Percentiles rank a stretch among this genome's conserved stretches.
These are phyloP conservation scores for Tarsius wallacei DNA, from an alignment of 2,797 vertebrate genomes.

Conservation along the genomic window DNA sequence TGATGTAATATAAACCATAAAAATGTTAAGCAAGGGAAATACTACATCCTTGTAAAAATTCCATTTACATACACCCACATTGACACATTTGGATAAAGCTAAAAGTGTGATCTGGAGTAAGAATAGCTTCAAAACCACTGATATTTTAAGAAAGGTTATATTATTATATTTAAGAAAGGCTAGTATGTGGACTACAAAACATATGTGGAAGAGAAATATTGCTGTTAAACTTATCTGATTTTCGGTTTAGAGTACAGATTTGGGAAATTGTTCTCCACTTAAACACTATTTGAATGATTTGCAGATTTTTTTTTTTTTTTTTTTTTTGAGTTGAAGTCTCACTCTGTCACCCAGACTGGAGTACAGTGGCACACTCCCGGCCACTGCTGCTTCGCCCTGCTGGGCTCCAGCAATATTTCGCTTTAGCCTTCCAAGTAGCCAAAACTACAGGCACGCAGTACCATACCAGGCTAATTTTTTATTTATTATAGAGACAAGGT, in stretches of 20 bases:
- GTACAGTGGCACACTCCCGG: too few relatives aligned
- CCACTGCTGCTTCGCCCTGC: too few relatives aligned
- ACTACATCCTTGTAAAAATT: not conserved
- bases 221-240: not conserved
- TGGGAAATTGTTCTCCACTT: not conserved
- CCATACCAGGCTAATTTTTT: too few relatives aligned
- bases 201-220: not conserved
- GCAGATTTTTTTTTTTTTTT: not conserved
- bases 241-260: not conserved
- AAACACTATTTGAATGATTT: not conserved
- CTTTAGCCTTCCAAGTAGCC: too few relatives aligned
- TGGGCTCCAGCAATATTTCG: too few relatives aligned
- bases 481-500: too few relatives aligned
- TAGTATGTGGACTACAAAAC: not conserved
- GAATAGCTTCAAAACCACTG: not conserved
- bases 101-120: not conserved
- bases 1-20: not conserved
- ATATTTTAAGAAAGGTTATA: slow-evolving; percentile 42
- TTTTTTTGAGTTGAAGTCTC: too few relatives aligned
- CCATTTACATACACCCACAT: not conserved
- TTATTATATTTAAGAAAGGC: too few relatives aligned
- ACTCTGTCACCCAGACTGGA: too few relatives aligned
- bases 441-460: too few relatives aligned
- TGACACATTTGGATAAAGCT: not conserved
- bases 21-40: not conserved